phyloP scores from a whole-genome alignment of 2,797 vertebrate genomes.

The Hirundo rustica region DNA sequence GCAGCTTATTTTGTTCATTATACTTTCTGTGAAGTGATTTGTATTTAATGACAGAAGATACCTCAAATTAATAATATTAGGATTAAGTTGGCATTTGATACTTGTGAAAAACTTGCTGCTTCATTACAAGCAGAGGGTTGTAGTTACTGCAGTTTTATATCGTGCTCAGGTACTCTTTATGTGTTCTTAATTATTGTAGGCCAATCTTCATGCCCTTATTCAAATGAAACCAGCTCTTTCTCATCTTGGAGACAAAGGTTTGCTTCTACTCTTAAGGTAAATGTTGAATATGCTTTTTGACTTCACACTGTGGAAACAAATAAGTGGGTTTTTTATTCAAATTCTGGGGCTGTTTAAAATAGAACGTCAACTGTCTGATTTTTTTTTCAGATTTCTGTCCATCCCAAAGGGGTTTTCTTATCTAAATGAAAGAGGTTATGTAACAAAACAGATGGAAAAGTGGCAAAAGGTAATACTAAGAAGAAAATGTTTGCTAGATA shows the following conservation, averaged over 20 bases:
- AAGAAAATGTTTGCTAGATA: background rate
- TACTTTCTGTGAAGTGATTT: background rate
- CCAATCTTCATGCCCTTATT: constrained; percentile 97
- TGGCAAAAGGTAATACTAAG: constrained; percentile 92
- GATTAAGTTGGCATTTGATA: background rate
- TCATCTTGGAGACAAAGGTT: constrained; percentile 96
- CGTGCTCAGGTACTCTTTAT: background rate
- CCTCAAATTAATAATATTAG: background rate
- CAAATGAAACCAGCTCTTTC: constrained; percentile 97
- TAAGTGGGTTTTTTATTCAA: background rate
- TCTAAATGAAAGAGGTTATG: constrained; percentile 96
- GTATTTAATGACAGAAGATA: background rate
- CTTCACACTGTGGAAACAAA: background rate
- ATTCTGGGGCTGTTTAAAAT: background rate
- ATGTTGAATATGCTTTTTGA: background rate
- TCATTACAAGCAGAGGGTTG: background rate
- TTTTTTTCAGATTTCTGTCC: constrained; percentile 89
- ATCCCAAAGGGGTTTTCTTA: constrained; percentile 99
- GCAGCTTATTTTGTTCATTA: background rate
- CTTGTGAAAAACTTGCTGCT: background rate
- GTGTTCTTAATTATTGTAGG: constrained; percentile 74
- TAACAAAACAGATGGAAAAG: constrained; percentile 96
- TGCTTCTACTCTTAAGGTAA: constrained; percentile 94
- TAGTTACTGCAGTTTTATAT: background rate
- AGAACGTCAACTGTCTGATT: background rate